A percentile compares a stretch with the other conserved stretches of the same genome.
These are phyloP conservation scores for Elaphurus davidianus DNA, from an alignment of 2,113 vertebrate genomes.

Conservation along the genomic window DNA sequence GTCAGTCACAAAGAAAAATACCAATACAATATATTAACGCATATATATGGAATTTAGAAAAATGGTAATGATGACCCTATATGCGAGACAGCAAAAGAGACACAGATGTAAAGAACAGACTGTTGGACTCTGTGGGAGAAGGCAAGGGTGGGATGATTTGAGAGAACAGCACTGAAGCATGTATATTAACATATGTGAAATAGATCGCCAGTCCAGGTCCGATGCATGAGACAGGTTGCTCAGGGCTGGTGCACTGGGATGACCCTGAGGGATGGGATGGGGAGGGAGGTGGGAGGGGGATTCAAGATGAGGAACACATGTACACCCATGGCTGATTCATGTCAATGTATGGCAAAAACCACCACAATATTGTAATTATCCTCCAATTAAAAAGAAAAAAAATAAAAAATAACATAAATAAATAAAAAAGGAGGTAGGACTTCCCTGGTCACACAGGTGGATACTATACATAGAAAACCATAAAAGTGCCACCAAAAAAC, in stretches of 20 bases:
- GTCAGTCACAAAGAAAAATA: background rate
- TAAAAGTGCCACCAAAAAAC: background rate
- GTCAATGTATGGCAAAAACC: background rate
- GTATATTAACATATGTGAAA: background rate
- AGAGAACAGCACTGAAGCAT: background rate
- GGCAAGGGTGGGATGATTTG: background rate
- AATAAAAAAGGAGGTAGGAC: background rate
- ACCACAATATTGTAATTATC: background rate
- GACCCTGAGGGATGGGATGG: background rate
- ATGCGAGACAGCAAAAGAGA: background rate
- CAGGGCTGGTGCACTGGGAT: background rate
- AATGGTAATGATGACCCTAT: background rate
- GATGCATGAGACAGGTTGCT: background rate
- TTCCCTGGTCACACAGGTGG: background rate
- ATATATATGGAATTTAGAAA: background rate
- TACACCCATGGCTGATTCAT: background rate
- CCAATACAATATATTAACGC: rapidly evolving
- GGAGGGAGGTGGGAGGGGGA: background rate
- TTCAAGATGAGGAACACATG: background rate
- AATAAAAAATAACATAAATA: background rate
- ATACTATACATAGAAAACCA: background rate
- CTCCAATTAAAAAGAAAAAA: background rate
- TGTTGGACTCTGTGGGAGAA: background rate
- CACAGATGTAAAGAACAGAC: background rate
- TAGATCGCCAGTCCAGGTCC: background rate